Base-by-base conservation (phyloP, 2,797 vertebrate genomes). In the Selene dorsalis region DNA sequence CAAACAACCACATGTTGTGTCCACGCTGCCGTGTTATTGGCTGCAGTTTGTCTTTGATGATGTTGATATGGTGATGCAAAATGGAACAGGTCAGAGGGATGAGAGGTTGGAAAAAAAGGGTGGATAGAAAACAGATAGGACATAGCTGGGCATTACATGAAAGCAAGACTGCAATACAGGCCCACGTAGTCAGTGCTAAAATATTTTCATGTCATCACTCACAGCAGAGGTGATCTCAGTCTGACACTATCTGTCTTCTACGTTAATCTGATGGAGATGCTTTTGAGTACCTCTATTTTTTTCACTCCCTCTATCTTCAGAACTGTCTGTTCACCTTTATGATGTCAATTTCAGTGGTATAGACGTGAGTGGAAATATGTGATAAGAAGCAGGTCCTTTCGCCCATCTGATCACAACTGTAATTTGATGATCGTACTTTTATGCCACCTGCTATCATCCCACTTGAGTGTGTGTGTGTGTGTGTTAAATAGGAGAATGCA, bases 201-300 rank as follows among this genome's bases (percentile, higher is more conserved):
- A 71, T 72, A 60, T 88, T 83, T 45, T 85, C 56, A 75, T 87
- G 84, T 88, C 88, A 75, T 85, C 77, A 76, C 72, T 89, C 83
- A 82, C 61, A 75, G 18, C 80, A 84, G 79, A 83, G 38, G 43
- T 8, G 80, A 84, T 93, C 86, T 85, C 76, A 38, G 59, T 66
- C 87, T 76, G 69, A 75, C 66, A 56, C 59, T 67, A 91, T 93
- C 91, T 86, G 72, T 71, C 80, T 75, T 81, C 41, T n/a, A 4
- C 6, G 30, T 67, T 91, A 89, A 93, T 93, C 92, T 92, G 93
- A 93, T 93, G 62, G 80, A 92, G 90, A 91, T 92, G 74, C 84
- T 70, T 77, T 70, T 60, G 77, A 80, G 76, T 70, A 79, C 75
- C 83, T 86, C 78, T 79, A 71, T 84, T 70, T 71, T 71, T 74